Conservation (phyloP, 1,140 invertebrate species). For the Drosophila guanche region DNA sequence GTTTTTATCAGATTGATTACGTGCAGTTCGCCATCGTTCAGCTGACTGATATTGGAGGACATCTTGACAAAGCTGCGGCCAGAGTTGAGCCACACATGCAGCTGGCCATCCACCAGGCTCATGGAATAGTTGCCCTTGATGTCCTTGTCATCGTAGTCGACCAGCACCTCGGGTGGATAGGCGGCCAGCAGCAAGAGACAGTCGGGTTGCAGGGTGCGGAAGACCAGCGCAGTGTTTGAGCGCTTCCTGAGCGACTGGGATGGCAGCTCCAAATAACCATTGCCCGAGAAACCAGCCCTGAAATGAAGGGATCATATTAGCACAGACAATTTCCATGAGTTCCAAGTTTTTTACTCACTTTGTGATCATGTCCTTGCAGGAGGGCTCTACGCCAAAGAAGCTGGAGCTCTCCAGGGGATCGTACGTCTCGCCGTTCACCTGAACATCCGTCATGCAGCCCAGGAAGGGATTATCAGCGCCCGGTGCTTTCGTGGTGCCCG, state of each 20-base stretch:
- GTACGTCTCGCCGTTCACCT: conserved; percentile 87
- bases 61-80: conserved; percentile 87
- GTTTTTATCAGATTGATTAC: conserved; percentile 85
- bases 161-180: conserved; percentile 85
- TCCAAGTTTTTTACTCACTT: conserved; percentile 84
- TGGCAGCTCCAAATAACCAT: conserved; percentile 90
- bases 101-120: conserved; percentile 86
- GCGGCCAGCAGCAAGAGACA: conserved; percentile 90
- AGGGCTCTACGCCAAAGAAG: conserved; percentile 90
- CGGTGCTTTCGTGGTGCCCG: conserved; percentile 78
- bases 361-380: conserved; percentile 86
- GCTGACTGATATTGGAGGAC: conserved; percentile 85
- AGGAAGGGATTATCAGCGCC: conserved; percentile 87
- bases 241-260: conserved; percentile 88
- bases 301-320: background rate
- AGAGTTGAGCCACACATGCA: conserved; percentile 87
- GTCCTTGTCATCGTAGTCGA: conserved; percentile 83
- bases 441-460: conserved; percentile 92
- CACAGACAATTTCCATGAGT: background rate
- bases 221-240: conserved; percentile 89
- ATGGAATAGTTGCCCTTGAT: conserved; percentile 88
- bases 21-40: conserved; percentile 88
- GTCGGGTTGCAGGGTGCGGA: conserved; percentile 88
- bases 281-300: conserved; percentile 90
- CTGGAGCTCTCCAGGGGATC: conserved; percentile 86